phyloP scores from a whole-genome alignment of 2,113 vertebrate genomes.

The Hucho hucho region DNA sequence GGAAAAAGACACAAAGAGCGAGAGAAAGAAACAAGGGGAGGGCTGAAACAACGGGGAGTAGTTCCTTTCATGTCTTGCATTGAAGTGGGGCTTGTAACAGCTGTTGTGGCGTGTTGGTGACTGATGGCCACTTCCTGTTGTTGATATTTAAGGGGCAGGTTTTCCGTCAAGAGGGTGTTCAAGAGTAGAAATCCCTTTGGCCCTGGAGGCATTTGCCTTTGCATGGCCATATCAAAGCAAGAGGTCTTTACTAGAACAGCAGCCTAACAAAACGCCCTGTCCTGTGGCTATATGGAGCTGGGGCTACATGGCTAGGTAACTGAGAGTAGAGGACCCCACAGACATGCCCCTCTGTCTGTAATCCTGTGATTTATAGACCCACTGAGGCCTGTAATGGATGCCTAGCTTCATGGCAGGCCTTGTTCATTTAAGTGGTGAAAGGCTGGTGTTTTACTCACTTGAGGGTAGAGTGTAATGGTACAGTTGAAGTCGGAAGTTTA shows the following conservation, averaged over 20 bases:
- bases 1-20: conserved; percentile 63
- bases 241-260: conserved; percentile 57
- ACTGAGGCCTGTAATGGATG: conserved; percentile 62
- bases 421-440: conserved; percentile 66
- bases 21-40: conserved; percentile 73
- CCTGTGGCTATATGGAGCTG: conserved; percentile 30
- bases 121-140: conserved; percentile 87
- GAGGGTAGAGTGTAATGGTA: conserved; percentile 35
- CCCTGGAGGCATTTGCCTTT: conserved; percentile 66
- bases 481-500: too few relatives aligned
- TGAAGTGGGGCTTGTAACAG: conserved; percentile 85
- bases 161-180: conserved; percentile 74
- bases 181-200: conserved; percentile 61
- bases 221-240: conserved; percentile 48
- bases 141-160: conserved; percentile 78
- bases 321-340: conserved; percentile 53
- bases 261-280: conserved; percentile 60
- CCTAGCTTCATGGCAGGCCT: conserved; percentile 49
- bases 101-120: conserved; percentile 81
- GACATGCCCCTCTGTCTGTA: conserved; percentile 46
- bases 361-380: conserved; percentile 67
- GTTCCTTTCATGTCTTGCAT: conserved; percentile 77
- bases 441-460: conserved; percentile 56
- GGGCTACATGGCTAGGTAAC: conserved; percentile 15
- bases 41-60: conserved; percentile 72